These are phyloP conservation scores for Stichodactyla helianthus DNA, from an alignment of 64 coral and sea anemone genomes.

Conservation along the genomic window DNA sequence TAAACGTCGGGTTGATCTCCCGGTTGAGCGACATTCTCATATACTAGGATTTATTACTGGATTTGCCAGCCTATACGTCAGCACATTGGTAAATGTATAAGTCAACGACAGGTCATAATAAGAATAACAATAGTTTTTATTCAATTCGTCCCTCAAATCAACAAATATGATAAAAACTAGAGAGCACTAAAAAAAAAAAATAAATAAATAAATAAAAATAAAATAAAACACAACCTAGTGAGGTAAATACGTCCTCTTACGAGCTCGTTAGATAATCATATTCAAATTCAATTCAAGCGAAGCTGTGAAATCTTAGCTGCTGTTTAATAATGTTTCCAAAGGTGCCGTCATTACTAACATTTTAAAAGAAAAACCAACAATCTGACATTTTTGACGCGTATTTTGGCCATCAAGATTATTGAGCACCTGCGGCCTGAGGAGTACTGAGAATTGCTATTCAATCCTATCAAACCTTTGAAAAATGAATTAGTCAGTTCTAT, in stretches of 20 bases:
- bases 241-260: too few species aligned
- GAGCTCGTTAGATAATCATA: too few species aligned
- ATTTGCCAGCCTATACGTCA: not conserved
- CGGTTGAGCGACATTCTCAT: not conserved
- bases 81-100: not conserved
- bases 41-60: not conserved
- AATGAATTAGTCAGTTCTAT: constrained; percentile 3
- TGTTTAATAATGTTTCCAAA: constrained; percentile 14
- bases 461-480: not conserved
- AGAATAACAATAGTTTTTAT: not conserved
- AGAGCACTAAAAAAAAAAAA: not conserved
- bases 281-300: too few species aligned
- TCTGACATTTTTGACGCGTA: not conserved
- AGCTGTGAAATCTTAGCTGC: not conserved
- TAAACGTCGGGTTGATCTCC: not conserved
- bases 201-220: too few species aligned
- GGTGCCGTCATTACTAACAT: not conserved
- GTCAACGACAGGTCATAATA: not conserved
- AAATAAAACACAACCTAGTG: too few species aligned
- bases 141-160: not conserved
- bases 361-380: constrained; percentile 1
- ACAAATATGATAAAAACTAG: not conserved
- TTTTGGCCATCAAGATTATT: not conserved
- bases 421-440: constrained; percentile 13
- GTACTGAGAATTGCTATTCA: not conserved